Evolutionary conservation across 2,797 vertebrate genomes (phyloP).

Genomic region (Poecilia wingei): DNA sequence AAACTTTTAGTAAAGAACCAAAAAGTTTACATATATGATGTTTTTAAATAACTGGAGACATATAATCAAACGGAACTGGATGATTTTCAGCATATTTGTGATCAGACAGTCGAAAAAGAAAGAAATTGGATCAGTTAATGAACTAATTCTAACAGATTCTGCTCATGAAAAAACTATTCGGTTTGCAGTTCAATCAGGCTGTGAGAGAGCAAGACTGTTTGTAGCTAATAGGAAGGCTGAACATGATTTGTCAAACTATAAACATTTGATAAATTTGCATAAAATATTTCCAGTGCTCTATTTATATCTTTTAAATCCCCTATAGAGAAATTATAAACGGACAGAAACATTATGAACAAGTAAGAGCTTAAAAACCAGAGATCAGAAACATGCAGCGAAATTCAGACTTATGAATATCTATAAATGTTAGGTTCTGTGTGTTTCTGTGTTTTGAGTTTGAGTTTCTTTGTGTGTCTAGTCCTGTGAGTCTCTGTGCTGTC

Average conservation of each 20-base stretch:
- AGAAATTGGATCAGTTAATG: background rate
- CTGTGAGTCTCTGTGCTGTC: too few relatives aligned
- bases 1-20: background rate
- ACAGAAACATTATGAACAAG: background rate
- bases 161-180: background rate
- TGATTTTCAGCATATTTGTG: background rate
- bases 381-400: background rate
- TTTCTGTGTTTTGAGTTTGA: too few relatives aligned
- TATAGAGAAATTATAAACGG: background rate
- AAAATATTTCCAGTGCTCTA: background rate
- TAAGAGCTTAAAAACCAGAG: background rate
- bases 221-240: background rate
- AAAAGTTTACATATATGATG: background rate
- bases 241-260: background rate
- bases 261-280: background rate
- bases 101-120: background rate
- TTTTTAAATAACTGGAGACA: background rate
- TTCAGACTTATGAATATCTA: background rate
- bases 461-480: too few relatives aligned
- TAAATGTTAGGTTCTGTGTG: background rate
- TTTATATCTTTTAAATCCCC: background rate
- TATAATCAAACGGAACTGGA: too few relatives aligned
- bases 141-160: background rate
- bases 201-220: background rate
- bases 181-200: background rate